Conservation (phyloP, 2,888 invertebrate species). For the Rotaria sp. region DNA sequence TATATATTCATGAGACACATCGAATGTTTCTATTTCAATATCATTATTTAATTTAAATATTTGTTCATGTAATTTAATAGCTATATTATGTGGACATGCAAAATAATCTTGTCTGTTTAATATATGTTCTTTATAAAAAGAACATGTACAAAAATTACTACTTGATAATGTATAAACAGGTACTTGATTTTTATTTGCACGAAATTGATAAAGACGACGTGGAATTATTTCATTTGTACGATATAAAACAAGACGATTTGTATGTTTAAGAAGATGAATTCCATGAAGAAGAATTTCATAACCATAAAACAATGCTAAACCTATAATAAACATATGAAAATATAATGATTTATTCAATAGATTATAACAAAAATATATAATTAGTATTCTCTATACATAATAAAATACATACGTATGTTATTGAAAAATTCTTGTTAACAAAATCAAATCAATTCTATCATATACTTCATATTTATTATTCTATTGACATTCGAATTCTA, state of each 20-base stretch:
- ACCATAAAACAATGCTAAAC: not conserved
- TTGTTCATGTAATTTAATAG: constrained; percentile 1
- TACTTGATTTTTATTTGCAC: not conserved
- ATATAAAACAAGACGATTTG: not conserved
- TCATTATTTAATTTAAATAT: not conserved
- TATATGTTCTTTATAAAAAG: not conserved
- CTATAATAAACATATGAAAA: not conserved
- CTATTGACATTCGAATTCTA: no score
- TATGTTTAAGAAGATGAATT: not conserved
- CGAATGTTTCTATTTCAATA: constrained; percentile 1
- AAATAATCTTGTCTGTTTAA: constrained; percentile 20
- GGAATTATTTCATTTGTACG: not conserved
- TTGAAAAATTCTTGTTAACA: no score
- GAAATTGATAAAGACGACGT: constrained; percentile 7
- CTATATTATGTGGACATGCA: constrained; percentile 19
- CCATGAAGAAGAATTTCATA: not conserved
- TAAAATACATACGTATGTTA: no score
- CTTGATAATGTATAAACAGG: not conserved
- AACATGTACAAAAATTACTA: constrained; percentile 26
- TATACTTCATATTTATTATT: no score
- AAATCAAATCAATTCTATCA: no score
- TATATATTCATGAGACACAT: constrained; percentile 2
- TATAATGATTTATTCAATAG: no score
- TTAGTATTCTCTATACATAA: no score
- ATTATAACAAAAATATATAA: no score